Base-by-base conservation (phyloP, 2,888 invertebrate genomes). In the Therioaphis trifolii region DNA sequence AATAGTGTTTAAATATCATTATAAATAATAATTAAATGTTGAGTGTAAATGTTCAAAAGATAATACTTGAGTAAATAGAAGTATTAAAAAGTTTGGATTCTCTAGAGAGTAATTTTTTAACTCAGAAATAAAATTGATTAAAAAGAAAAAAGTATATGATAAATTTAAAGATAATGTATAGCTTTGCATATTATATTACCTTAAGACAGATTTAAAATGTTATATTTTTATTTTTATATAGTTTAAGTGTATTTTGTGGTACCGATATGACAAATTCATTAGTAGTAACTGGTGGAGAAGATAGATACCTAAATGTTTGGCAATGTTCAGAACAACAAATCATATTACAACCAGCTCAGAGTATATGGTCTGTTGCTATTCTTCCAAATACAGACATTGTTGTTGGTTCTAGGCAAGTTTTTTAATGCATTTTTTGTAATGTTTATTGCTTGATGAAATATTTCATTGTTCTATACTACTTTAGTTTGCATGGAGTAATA, bases 341-440 rank as follows among this genome's bases (percentile, higher is more conserved):
- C 7, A 91, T 97, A 35, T 88, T 91, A 1, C 90, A 96, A 77
- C 98, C 99, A 0, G 93, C 95, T 0, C 93, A 95, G 85, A 96
- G 96, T 0, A 93, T 98, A 0, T 99, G 99, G 99, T 90, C 92
- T 27, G 94, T 97, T 1, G 91, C 93, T 18, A 92, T 93, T 80
- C 89, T 98, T 29, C 89, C 91, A 9, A 97, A 98, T 89, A 95
- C 95, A 0, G 98, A 99, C 89, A 92, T 99, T 87, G 96, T 95
- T 21, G 93, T 95, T 58, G 99, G 97, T 87, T 89, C 90, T 85
- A 91, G 91, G 91, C 91, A 87, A 77, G 35, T 49, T 35, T 46
- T 27, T 68, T 29, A 76, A 35, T 11, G 21, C n/a, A 52, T 72
- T 24, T 18, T 40, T 24, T 58, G 1, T 61, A 2, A 27, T 61